Base-by-base conservation (phyloP, 2,113 vertebrate species). In the Pholis gunnellus region DNA sequence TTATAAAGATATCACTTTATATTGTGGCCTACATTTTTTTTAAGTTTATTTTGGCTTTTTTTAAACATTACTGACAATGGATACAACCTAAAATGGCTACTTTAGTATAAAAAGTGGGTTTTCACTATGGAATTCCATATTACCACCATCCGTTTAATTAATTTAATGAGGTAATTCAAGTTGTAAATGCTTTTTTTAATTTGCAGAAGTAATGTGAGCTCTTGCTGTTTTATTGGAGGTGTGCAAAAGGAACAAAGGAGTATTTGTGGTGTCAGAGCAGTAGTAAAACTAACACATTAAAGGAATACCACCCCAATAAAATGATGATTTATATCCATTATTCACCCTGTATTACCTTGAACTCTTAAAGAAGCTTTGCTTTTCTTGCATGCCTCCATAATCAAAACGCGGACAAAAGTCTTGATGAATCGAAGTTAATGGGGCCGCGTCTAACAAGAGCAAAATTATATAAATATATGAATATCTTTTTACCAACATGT, bases 71-170 rank as follows among this genome's bases (percentile, higher is more conserved):
- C 20, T 36, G 18, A 31, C 25, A 73, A 1, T 36, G 14, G 7
- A 15, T 48, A 34, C 1, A 67, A 44, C 20, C 38, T 36, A 20
- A 63, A 18, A 44, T 6, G 46, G 67, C 6, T n/a, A 36, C 29
- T 11, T n/a, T 8, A 31, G 66, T 34, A 22, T 31, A 9, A 3
- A 36, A 2, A 66, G 42, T 7, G n/a, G 57, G n/a, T 20, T 74
- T 60, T 36, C 17, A 66, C 10, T 34, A 67, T 2, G 20, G 27
- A 11, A 57, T 29, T 63, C 5, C 14, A 20, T 50, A 34, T 70
- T 54, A n/a, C 8, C 66, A 72, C 20, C 17, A 84, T 81, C 34
- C 56, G 78, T 25, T 48, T 56, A 44, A 15, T 73, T 66, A 25
- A 9, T 78, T 80, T 5, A 22, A 15, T 46, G 38, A 18, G 44